A percentile compares a stretch with the other conserved stretches of the same genome.
These are phyloP conservation scores for Petrosia ficiformis DNA, from an alignment of 37 sponge, comb jelly and placozoan species.

Conservation along the genomic window DNA sequence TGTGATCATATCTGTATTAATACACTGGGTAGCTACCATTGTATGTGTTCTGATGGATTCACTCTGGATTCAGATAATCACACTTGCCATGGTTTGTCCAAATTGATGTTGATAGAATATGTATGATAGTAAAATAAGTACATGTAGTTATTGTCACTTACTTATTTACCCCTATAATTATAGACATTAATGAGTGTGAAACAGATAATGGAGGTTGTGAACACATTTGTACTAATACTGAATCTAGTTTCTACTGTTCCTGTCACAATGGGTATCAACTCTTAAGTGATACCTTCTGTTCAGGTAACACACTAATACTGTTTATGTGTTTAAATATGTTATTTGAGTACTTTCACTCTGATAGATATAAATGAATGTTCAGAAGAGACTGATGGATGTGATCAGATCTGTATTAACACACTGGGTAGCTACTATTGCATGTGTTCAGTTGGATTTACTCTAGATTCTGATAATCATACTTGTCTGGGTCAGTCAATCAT, in stretches of 20 bases:
- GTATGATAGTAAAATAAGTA: too few species aligned
- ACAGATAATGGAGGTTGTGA: too few species aligned
- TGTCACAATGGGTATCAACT: constrained; percentile 37
- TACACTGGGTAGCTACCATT: constrained; percentile 13
- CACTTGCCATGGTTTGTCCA: constrained; percentile 13
- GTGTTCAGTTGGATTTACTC: constrained; percentile 19
- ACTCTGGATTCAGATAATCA: constrained; percentile 1
- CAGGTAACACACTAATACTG: too few species aligned
- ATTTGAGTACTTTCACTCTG: not conserved
- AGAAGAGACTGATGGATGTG: constrained; percentile 1
- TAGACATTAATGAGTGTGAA: too few species aligned
- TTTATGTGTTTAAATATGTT: not conserved
- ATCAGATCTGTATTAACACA: constrained; percentile 19
- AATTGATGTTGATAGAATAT: too few species aligned
- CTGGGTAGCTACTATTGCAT: constrained; percentile 2
- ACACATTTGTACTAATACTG: constrained; percentile 40
- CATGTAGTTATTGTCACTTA: too few species aligned
- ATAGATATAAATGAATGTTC: constrained; percentile 17
- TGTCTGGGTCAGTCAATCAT: constrained; percentile 17
- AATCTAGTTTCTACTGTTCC: constrained; percentile 26
- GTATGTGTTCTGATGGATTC: constrained; percentile 1
- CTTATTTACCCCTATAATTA: too few species aligned
- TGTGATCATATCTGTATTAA: constrained; percentile 20
- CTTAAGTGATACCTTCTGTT: constrained; percentile 26
- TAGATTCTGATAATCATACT: not conserved